Evolutionary conservation across 2,888 invertebrate genomes (phyloP).

Genomic region (Macrophya alboannulata): DNA sequence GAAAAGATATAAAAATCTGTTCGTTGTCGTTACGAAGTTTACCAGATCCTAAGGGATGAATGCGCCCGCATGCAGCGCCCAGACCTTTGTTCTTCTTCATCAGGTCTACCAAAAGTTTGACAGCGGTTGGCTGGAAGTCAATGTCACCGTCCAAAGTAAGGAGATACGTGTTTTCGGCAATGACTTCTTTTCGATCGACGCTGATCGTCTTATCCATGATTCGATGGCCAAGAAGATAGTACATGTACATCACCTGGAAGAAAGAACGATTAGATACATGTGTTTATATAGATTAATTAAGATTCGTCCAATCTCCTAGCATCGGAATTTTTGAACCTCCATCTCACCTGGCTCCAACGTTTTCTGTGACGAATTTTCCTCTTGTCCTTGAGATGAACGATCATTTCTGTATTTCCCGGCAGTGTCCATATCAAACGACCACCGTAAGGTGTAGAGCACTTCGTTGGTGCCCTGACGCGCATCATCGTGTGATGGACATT

Average conservation of each 20-base stretch:
- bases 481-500: slow-evolving; percentile 83
- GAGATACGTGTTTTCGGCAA: slow-evolving; percentile 91
- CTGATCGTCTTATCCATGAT: slow-evolving; percentile 86
- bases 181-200: slow-evolving; percentile 84
- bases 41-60: slow-evolving; percentile 92
- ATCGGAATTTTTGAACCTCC: background rate
- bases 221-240: slow-evolving; percentile 92
- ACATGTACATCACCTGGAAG: slow-evolving; percentile 94
- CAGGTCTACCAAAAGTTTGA: slow-evolving; percentile 89
- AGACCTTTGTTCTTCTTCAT: slow-evolving; percentile 92
- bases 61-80: slow-evolving; percentile 94
- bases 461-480: slow-evolving; percentile 85
- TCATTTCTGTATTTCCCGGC: slow-evolving; percentile 92
- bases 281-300: background rate
- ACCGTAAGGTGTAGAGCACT: slow-evolving; percentile 92
- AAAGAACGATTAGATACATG: background rate
- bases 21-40: slow-evolving; percentile 22
- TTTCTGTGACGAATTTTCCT: slow-evolving; percentile 93
- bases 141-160: slow-evolving; percentile 94
- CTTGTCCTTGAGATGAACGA: slow-evolving; percentile 95
- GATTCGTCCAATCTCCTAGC: background rate
- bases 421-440: slow-evolving; percentile 92
- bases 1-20: background rate
- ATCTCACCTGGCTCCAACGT: slow-evolving; percentile 92
- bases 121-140: slow-evolving; percentile 92